These are phyloP conservation scores for Coenonympha glycerion DNA, from an alignment of 2,888 invertebrate species.

Conservation along the genomic window DNA sequence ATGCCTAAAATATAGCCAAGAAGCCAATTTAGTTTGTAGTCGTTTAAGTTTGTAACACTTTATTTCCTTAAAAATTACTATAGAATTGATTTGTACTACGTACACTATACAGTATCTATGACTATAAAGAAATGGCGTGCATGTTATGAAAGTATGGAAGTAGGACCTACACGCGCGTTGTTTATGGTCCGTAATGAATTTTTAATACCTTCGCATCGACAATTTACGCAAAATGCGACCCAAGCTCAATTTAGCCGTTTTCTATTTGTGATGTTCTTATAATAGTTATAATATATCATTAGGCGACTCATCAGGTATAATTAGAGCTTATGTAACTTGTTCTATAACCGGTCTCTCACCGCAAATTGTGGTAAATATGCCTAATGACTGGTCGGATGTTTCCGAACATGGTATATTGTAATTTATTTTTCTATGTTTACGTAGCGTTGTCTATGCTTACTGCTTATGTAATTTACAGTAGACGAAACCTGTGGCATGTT, in stretches of 20 bases:
- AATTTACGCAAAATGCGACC: background rate
- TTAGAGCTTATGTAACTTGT: slow-evolving; percentile 28
- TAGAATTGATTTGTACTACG: no score
- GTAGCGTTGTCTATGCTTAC: no score
- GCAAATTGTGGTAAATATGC: slow-evolving; percentile 30
- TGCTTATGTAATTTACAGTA: no score
- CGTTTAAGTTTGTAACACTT: no score
- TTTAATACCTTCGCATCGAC: slow-evolving; percentile 5
- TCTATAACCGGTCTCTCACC: slow-evolving; percentile 23
- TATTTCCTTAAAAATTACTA: no score
- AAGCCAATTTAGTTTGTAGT: no score
- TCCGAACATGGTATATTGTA: slow-evolving; percentile 23
- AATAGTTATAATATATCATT: slow-evolving; percentile 23
- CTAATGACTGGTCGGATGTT: slow-evolving; percentile 26
- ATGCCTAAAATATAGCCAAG: no score
- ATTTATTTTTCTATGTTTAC: slow-evolving; percentile 11
- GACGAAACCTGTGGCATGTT: no score
- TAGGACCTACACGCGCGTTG: no score
- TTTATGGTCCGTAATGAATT: slow-evolving; percentile 3
- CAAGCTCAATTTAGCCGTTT: slow-evolving; percentile 8
- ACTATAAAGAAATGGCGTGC: no score
- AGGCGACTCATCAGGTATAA: slow-evolving; percentile 25
- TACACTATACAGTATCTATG: no score
- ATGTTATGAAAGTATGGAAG: background rate
- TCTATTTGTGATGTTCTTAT: slow-evolving; percentile 16